Evolutionary conservation across 2,888 invertebrate genomes (phyloP).

Genomic region (Lutraria lutraria): DNA sequence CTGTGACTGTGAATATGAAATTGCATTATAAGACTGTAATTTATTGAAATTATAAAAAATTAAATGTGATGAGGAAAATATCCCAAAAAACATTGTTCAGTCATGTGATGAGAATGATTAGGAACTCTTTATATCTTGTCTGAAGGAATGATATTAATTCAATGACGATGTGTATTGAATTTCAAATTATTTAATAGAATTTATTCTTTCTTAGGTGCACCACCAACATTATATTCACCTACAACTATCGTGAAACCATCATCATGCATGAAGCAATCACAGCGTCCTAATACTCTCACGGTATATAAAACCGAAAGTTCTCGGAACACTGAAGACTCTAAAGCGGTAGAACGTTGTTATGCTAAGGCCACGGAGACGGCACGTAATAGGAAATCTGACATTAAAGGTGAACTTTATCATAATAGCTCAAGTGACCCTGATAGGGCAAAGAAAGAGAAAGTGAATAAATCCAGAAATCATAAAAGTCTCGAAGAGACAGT

Average conservation of each 20-base stretch:
- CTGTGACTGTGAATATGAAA: too few species aligned
- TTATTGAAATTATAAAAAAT: too few species aligned
- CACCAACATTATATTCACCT: slow-evolving; percentile 39
- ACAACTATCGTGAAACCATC: not conserved
- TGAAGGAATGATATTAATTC: too few species aligned
- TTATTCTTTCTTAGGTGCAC: slow-evolving; percentile 22
- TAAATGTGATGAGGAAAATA: too few species aligned
- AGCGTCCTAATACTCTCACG: slow-evolving; percentile 51
- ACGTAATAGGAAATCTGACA: not conserved
- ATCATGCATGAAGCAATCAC: slow-evolving; percentile 25
- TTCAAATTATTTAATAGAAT: too few species aligned
- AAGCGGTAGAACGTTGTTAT: slow-evolving; percentile 19
- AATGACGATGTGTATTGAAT: too few species aligned
- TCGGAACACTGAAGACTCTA: not conserved
- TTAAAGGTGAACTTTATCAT: not conserved
- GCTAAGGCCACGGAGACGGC: slow-evolving; percentile 33
- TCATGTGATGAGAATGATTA: too few species aligned
- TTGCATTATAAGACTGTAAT: too few species aligned
- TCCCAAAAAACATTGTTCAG: too few species aligned
- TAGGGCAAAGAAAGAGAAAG: slow-evolving; percentile 13
- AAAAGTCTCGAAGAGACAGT: slow-evolving; percentile 55
- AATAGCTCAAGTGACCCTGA: not conserved
- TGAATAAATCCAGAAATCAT: not conserved
- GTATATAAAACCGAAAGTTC: slow-evolving; percentile 28
- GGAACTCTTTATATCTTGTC: too few species aligned